phyloP scores from a whole-genome alignment of 2,888 invertebrate species.

The Plutella xylostella region DNA sequence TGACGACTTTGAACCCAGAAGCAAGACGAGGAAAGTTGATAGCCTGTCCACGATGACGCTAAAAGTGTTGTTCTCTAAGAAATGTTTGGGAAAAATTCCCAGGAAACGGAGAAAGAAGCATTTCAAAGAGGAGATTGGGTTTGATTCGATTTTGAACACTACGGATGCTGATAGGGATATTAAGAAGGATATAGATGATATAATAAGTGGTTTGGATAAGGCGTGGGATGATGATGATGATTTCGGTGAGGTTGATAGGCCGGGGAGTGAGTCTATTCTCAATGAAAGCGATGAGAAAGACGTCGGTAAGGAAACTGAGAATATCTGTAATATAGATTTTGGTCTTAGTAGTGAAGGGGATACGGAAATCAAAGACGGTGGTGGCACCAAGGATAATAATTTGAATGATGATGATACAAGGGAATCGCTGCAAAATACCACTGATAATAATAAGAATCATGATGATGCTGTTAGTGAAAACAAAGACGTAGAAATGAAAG shows the following conservation, averaged over 20 bases:
- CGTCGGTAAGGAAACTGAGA: neutral
- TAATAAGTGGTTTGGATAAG: constrained; percentile 28
- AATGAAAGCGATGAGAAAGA: constrained; percentile 1
- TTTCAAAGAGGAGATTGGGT: constrained; percentile 22
- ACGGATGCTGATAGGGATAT: constrained; percentile 23
- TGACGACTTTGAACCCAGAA: constrained; percentile 13
- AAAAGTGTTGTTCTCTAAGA: constrained; percentile 39
- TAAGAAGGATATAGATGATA: constrained; percentile 26
- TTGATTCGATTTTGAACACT: constrained; percentile 22
- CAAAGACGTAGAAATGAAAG: neutral
- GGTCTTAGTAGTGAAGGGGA: neutral
- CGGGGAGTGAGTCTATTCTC: neutral
- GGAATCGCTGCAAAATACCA: neutral
- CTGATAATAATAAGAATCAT: neutral
- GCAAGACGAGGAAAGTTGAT: constrained; percentile 20
- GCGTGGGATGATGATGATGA: constrained; percentile 9
- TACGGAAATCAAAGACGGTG: neutral
- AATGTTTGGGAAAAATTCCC: constrained; percentile 35
- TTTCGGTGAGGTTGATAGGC: neutral
- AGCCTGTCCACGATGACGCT: constrained; percentile 30
- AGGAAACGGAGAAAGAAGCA: constrained; percentile 27
- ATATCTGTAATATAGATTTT: neutral
- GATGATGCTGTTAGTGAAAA: neutral
- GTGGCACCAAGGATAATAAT: neutral
- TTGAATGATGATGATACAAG: neutral